Percentiles rank a stretch among this genome's conserved stretches.
Evolutionary conservation across 2,888 invertebrate genomes (phyloP).

Genomic region (Tenthredo mesomela): DNA sequence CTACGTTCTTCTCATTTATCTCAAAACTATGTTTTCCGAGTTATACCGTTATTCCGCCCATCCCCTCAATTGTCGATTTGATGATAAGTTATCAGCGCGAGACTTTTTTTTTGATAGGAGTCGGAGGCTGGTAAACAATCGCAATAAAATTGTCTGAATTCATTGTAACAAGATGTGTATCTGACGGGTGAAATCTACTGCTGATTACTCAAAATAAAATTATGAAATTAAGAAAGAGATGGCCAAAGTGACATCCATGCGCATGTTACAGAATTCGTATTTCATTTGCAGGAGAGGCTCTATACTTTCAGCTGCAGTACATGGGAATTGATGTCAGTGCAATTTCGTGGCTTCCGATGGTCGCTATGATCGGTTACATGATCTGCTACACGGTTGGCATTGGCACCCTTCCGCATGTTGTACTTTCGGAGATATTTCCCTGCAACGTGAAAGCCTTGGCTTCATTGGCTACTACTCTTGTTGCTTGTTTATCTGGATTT

Average conservation of each 20-base stretch:
- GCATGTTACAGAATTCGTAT: slow-evolving; percentile 71
- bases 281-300: slow-evolving; percentile 61
- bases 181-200: background rate
- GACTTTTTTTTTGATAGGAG: background rate
- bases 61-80: no score
- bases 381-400: slow-evolving; percentile 53
- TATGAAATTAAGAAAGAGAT: background rate
- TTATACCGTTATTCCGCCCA: no score
- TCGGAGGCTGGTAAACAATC: background rate
- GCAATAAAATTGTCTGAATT: background rate
- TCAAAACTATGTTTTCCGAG: no score
- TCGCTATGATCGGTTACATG: slow-evolving; percentile 14
- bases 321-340: slow-evolving; percentile 58
- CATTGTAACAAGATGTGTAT: background rate
- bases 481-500: slow-evolving; percentile 63
- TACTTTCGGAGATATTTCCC: slow-evolving; percentile 56
- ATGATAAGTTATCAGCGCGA: background rate
- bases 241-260: background rate
- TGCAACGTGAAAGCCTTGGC: slow-evolving; percentile 57
- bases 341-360: slow-evolving; percentile 64
- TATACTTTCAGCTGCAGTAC: slow-evolving; percentile 70
- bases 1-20: no score
- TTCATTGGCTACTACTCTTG: slow-evolving; percentile 64
- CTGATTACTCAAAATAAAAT: background rate
- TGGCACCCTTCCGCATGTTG: slow-evolving; percentile 38